phyloP scores from a whole-genome alignment of 2,888 invertebrate genomes.

The Platerodrilus igneus region DNA sequence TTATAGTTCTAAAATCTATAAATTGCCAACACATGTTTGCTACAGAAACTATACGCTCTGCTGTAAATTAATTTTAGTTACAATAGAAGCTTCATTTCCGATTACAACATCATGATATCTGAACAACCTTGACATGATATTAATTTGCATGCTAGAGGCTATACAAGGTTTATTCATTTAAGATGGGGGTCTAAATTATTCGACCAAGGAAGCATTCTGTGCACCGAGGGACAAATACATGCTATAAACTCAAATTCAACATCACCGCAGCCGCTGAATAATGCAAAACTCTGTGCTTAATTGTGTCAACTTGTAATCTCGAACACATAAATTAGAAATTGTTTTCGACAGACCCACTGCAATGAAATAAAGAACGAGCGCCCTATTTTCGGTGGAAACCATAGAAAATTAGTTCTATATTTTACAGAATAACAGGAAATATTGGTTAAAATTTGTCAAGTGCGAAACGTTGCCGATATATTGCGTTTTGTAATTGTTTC shows the following conservation, averaged over 20 bases:
- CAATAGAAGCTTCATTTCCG: too few relatives aligned
- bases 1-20: too few relatives aligned
- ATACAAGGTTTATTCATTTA: too few relatives aligned
- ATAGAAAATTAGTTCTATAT: not conserved
- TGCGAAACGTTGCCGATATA: conserved; percentile 15
- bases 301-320: conserved; percentile 27
- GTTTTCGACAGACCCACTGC: conserved; percentile 17
- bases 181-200: conserved; percentile 18
- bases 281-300: conserved; percentile 23
- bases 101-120: too few relatives aligned
- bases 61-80: too few relatives aligned
- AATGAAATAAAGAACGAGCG: not conserved
- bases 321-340: conserved; percentile 24
- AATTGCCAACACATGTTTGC: too few relatives aligned
- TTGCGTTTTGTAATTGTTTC: conserved; percentile 15
- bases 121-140: too few relatives aligned
- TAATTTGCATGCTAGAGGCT: too few relatives aligned
- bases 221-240: conserved; percentile 21
- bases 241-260: conserved; percentile 22
- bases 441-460: conserved; percentile 1
- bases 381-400: not conserved
- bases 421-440: not conserved
- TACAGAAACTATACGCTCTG: too few relatives aligned
- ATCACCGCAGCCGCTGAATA: conserved; percentile 17
- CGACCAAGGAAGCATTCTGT: conserved; percentile 16